These are phyloP conservation scores for Burhinus bistriatus DNA, from an alignment of 2,113 vertebrate species.

Conservation along the genomic window DNA sequence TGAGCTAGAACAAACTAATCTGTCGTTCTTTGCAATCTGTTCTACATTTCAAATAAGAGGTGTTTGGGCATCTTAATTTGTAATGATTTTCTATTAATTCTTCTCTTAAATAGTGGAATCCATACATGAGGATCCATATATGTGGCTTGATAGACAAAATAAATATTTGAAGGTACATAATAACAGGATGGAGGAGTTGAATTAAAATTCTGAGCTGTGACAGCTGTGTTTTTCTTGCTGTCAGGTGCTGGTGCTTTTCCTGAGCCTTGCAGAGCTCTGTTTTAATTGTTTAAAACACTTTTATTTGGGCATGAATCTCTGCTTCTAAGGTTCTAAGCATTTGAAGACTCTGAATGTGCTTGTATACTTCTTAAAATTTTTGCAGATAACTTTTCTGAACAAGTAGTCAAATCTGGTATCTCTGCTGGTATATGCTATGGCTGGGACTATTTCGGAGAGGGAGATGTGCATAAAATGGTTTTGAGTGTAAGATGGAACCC, in stretches of 20 bases:
- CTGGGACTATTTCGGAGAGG: constrained; percentile 76
- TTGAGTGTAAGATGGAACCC: constrained; percentile 87
- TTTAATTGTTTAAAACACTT: background rate
- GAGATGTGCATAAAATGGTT: constrained; percentile 83
- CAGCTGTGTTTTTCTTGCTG: background rate
- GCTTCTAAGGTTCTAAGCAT: background rate
- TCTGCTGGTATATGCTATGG: constrained; percentile 81
- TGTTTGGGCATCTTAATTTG: background rate
- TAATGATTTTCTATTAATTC: background rate
- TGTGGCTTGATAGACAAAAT: background rate
- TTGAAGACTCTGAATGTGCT: background rate
- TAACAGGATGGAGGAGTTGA: background rate
- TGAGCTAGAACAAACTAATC: background rate
- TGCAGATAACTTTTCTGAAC: constrained; percentile 81
- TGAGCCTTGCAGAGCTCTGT: background rate
- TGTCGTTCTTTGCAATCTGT: background rate
- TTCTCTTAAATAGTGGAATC: background rate
- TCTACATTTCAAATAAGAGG: background rate
- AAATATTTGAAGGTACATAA: background rate
- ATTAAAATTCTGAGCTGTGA: background rate
- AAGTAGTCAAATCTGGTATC: constrained; percentile 79
- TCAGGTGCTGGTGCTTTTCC: background rate
- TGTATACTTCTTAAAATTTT: background rate
- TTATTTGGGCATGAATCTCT: background rate
- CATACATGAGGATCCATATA: background rate